Percentiles rank a stretch among this genome's conserved stretches.
Conservation (phyloP, 2,888 invertebrate genomes). For the Caenorhabditis plicata region DNA sequence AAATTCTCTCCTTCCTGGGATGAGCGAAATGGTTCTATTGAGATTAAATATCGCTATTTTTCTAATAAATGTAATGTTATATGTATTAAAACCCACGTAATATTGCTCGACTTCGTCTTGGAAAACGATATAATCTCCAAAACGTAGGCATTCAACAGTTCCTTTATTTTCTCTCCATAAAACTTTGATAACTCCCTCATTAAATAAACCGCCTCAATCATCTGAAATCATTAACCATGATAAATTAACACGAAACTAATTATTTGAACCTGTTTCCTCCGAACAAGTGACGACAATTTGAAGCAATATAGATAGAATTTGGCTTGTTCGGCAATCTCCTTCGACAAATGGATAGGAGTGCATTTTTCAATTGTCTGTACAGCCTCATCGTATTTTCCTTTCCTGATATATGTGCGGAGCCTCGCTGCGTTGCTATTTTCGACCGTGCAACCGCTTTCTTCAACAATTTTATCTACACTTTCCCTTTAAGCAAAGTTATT, state of each 20-base stretch:
- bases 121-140: too few relatives aligned
- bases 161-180: background rate
- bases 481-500: constrained; percentile 37
- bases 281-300: constrained; percentile 17
- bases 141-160: too few relatives aligned
- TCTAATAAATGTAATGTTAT: constrained; percentile 11
- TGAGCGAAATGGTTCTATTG: too few relatives aligned
- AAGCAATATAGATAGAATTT: constrained; percentile 15
- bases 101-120: too few relatives aligned
- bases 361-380: constrained; percentile 31
- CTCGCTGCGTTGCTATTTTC: constrained; percentile 48
- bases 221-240: constrained; percentile 5
- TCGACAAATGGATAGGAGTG: constrained; percentile 2
- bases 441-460: constrained; percentile 57
- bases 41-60: too few relatives aligned
- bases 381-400: constrained; percentile 47
- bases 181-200: constrained; percentile 9
- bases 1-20: too few relatives aligned
- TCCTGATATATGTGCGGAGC: constrained; percentile 33
- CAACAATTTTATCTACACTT: constrained; percentile 54
- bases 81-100: too few relatives aligned
- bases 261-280: background rate
- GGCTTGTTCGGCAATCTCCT: constrained; percentile 1
- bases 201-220: constrained; percentile 18
- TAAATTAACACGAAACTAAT: background rate